Base-by-base conservation (phyloP, 2,797 vertebrate species). In the Pipistrellus pipistrellus region DNA sequence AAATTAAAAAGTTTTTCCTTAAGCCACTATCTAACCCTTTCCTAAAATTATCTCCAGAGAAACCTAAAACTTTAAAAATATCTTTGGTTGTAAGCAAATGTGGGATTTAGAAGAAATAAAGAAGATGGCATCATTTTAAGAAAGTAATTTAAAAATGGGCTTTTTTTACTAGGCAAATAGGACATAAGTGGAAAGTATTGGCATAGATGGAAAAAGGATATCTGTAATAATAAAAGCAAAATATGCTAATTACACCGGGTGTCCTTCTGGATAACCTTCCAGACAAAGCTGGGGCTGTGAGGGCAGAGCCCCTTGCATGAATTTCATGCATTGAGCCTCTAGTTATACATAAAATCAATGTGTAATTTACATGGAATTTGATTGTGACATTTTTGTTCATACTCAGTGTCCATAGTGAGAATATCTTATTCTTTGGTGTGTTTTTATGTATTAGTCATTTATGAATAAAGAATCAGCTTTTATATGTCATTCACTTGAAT, bases 311-410 rank as follows among this genome's bases (percentile, higher is more conserved):
- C 27, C 13, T 30, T 62, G 59, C 27, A 62, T 62, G 59, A 62
- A 62, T 62, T 62, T 62, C 0, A 13, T 62, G 59, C 27, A 62
- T 30, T 13, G 25, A 25, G 12, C 59, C 59, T 62, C 27, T 30
- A 62, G 27, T 57, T 76, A 71, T 80, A 48, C 64, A 48, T 30
- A 81, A 73, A 84, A 14, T 75, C 64, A 92, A 6, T 55, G 64
- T 72, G 71, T 72, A 78, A 78, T 83, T 96, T 92, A 83, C 62
- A 59, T 23, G 93, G 44, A 94, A 38, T 57, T 83, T n/a, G 35
- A 76, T 5, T 83, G 69, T 51, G 90, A 82, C 38, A 30, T 77
- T 90, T 89, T 92, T 89, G 76, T 73, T 87, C 38, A 44, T 86
- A 84, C 35, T 78, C 46, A 71, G 38, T 66, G 38, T 53, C 75